Conservation (phyloP, 2,888 invertebrate species). For the Dasysyrphus albostriatus region DNA sequence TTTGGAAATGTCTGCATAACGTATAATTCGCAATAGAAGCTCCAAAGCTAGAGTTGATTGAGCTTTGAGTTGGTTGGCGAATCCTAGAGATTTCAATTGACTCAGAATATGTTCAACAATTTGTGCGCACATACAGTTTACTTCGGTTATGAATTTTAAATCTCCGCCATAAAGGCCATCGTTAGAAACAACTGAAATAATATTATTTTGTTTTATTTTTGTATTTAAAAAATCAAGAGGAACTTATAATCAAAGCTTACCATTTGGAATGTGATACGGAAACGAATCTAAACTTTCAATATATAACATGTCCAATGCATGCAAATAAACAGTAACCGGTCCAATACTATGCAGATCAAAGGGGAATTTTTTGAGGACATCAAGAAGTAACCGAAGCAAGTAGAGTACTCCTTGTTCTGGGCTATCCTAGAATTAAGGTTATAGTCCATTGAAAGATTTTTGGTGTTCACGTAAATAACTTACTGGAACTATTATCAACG, state of each 20-base stretch:
- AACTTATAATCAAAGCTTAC: conserved; percentile 71
- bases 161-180: conserved; percentile 96
- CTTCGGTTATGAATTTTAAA: conserved; percentile 91
- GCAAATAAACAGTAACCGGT: conserved; percentile 89
- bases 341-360: conserved; percentile 89
- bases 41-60: conserved; percentile 91
- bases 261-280: conserved; percentile 93
- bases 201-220: not conserved
- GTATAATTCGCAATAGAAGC: conserved; percentile 88
- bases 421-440: conserved; percentile 88
- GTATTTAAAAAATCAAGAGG: not conserved
- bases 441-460: not conserved
- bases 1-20: conserved; percentile 87
- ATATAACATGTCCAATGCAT: conserved; percentile 91
- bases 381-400: conserved; percentile 91
- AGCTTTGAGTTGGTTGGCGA: conserved; percentile 87
- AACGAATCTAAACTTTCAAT: conserved; percentile 92
- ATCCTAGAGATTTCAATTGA: conserved; percentile 89
- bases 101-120: conserved; percentile 91
- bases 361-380: conserved; percentile 90
- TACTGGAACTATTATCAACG: conserved; percentile 92
- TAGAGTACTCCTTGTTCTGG: conserved; percentile 94
- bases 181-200: conserved; percentile 91
- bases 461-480: conserved; percentile 78
- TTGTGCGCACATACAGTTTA: conserved; percentile 90